These are phyloP conservation scores for Clarias macrocephalus DNA, from an alignment of 2,113 vertebrate species.

Conservation along the genomic window DNA sequence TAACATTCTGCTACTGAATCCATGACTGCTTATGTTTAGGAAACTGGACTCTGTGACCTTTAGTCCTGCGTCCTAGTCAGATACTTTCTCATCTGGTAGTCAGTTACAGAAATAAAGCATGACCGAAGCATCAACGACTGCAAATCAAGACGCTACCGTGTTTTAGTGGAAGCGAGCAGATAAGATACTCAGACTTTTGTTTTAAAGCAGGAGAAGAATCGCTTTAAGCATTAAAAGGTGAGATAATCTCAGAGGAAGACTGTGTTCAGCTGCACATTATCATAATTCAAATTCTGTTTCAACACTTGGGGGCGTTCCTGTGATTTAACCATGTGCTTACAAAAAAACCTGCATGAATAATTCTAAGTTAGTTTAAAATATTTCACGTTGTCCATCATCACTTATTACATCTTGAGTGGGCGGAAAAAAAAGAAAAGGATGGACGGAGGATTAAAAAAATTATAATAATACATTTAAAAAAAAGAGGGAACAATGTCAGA, in stretches of 20 bases:
- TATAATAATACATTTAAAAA: neutral
- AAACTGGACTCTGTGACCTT: neutral
- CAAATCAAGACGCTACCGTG: neutral
- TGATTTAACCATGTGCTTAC: neutral
- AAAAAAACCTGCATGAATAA: neutral
- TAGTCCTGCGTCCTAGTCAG: neutral
- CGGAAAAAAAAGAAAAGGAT: neutral
- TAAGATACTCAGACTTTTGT: neutral
- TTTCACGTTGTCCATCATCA: neutral
- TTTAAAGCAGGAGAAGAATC: neutral
- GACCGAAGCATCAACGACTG: neutral
- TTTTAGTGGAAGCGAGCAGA: neutral
- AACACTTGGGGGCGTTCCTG: neutral
- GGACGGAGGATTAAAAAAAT: neutral
- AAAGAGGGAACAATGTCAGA: constrained; percentile 3
- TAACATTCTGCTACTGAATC: neutral
- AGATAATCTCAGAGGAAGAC: neutral
- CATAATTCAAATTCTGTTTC: neutral
- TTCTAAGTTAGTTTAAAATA: neutral
- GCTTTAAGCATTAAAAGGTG: neutral
- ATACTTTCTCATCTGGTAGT: neutral
- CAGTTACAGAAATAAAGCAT: neutral
- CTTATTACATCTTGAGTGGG: neutral
- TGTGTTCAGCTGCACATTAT: neutral
- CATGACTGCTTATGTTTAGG: neutral